Evolutionary conservation across 2,113 vertebrate genomes (phyloP).

Genomic region (Hyperopisus bebe): DNA sequence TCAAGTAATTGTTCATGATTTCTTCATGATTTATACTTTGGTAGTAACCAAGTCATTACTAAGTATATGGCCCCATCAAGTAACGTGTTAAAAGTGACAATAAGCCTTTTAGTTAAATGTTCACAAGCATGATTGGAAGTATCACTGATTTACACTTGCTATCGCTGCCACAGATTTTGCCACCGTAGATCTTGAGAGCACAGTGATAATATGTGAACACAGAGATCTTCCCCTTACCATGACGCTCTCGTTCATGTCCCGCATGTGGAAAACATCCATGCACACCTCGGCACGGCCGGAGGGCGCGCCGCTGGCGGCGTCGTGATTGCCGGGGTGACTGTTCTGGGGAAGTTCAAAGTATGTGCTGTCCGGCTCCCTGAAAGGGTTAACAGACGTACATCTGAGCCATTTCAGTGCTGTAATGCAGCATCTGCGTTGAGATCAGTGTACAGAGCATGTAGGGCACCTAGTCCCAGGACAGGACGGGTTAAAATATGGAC

Average conservation of each 20-base stretch:
- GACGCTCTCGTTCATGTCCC: constrained; percentile 73
- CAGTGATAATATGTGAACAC: neutral
- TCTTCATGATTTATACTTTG: too few relatives aligned
- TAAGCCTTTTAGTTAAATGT: neutral
- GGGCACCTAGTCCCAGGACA: neutral
- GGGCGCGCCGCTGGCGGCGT: constrained; percentile 46
- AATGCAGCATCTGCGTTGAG: neutral
- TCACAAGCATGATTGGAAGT: neutral
- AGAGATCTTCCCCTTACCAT: constrained; percentile 69
- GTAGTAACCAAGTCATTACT: neutral
- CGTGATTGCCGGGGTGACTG: constrained; percentile 52
- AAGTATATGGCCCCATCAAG: neutral
- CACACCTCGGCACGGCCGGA: constrained; percentile 63
- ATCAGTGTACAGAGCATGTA: neutral
- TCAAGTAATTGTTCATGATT: neutral
- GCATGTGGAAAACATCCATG: constrained; percentile 87
- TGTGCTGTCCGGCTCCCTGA: constrained; percentile 92
- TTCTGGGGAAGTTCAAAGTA: constrained; percentile 84
- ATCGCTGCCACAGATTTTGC: neutral
- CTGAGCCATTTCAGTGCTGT: neutral
- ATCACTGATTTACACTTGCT: neutral
- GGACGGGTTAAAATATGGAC: neutral
- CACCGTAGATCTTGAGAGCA: neutral
- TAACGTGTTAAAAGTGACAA: neutral
- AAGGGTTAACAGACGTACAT: neutral